These are phyloP conservation scores for Nephotettix cincticeps DNA, from an alignment of 1,140 invertebrate species.

Conservation along the genomic window DNA sequence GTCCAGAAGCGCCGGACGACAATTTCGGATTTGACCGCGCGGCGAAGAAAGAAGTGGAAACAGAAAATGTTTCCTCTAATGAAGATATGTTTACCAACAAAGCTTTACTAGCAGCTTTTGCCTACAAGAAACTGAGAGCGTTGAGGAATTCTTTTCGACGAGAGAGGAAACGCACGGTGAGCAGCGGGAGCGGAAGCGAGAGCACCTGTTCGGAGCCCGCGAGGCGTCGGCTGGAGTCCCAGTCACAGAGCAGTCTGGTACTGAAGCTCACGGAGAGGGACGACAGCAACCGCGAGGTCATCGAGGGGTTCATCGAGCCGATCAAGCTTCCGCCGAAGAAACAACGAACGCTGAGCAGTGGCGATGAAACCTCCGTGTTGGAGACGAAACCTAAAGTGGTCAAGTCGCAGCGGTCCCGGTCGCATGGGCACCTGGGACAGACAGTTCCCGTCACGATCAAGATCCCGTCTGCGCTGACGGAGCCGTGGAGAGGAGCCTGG, in stretches of 20 bases:
- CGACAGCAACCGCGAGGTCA: background rate
- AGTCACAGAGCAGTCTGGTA: background rate
- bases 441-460: background rate
- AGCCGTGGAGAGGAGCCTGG: constrained; percentile 9
- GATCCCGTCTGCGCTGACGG: background rate
- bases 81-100: background rate
- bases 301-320: background rate
- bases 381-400: background rate
- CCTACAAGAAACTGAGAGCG: no score
- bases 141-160: background rate
- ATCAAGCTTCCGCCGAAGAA: background rate
- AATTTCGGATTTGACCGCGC: background rate
- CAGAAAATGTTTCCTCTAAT: background rate
- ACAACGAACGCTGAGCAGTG: background rate
- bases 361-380: background rate
- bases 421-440: background rate
- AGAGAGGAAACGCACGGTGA: background rate
- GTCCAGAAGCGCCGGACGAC: background rate
- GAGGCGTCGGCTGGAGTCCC: background rate
- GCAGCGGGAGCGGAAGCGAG: background rate
- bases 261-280: constrained; percentile 2
- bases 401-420: background rate
- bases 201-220: background rate
- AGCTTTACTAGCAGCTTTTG: background rate
- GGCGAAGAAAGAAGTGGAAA: background rate